These are phyloP conservation scores for Hemibagrus guttatus DNA, from an alignment of 2,797 vertebrate genomes.

Conservation along the genomic window DNA sequence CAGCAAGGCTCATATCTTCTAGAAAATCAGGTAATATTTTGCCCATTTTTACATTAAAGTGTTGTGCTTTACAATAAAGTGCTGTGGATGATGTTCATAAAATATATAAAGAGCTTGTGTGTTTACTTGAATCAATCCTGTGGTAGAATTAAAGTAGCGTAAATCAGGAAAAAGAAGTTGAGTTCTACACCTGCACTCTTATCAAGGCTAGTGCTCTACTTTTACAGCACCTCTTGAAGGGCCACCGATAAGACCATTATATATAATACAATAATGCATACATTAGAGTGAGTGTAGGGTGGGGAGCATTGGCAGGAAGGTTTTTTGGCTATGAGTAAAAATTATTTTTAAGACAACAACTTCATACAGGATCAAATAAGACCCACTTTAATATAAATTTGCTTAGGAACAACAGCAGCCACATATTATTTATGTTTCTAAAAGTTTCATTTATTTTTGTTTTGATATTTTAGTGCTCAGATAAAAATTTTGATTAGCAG, in stretches of 20 bases:
- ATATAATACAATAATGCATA: constrained; percentile 5
- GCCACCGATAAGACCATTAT: constrained; percentile 65
- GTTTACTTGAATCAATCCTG: background rate
- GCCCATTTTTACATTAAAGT: background rate
- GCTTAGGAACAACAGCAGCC: background rate
- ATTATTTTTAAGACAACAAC: background rate
- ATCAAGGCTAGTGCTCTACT: constrained; percentile 51
- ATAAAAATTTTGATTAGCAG: background rate
- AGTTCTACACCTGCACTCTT: background rate
- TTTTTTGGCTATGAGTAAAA: background rate
- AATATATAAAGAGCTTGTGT: background rate
- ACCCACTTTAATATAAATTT: background rate
- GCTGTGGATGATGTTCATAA: background rate
- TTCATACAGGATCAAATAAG: background rate
- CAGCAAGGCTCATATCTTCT: too few species aligned
- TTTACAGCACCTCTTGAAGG: constrained; percentile 49
- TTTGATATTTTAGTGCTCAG: background rate
- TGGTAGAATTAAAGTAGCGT: background rate
- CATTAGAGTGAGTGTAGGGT: constrained; percentile 17
- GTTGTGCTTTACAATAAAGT: too few species aligned
- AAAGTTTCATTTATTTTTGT: background rate
- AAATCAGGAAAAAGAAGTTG: background rate
- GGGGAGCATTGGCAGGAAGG: background rate
- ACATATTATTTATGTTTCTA: background rate
- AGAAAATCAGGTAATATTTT: background rate